Conservation (phyloP, 2,113 vertebrate genomes). For the Puma concolor region DNA sequence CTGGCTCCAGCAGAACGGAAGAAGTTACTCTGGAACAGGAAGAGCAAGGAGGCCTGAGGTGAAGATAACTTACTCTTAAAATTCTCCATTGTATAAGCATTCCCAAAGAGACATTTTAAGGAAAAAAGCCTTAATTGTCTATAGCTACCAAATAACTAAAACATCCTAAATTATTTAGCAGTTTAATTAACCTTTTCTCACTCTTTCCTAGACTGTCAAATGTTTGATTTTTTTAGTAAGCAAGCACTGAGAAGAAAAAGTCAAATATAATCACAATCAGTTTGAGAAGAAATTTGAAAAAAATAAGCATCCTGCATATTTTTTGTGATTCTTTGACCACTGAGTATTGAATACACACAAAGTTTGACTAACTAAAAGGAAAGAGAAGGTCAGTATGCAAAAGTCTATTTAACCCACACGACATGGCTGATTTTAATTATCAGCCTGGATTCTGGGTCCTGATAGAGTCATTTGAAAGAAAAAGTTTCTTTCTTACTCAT, state of each 20-base stretch:
- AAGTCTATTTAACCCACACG: not conserved
- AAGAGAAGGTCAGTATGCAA: not conserved
- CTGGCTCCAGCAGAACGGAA: slow-evolving; percentile 8
- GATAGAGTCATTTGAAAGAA: not conserved
- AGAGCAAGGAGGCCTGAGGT: not conserved
- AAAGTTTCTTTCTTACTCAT: not conserved
- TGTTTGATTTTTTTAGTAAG: slow-evolving; percentile 39
- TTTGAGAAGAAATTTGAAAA: slow-evolving; percentile 60
- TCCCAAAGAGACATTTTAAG: slow-evolving; percentile 27
- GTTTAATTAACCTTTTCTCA: slow-evolving; percentile 67
- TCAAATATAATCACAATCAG: slow-evolving; percentile 22
- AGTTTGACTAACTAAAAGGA: not conserved
- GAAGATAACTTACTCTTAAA: slow-evolving; percentile 21
- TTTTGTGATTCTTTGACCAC: not conserved
- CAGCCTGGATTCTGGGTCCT: not conserved
- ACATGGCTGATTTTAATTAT: not conserved
- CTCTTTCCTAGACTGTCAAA: slow-evolving; percentile 55
- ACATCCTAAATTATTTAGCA: slow-evolving; percentile 65
- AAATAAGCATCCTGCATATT: slow-evolving; percentile 8
- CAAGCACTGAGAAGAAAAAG: slow-evolving; percentile 52
- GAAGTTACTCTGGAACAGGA: slow-evolving; percentile 10
- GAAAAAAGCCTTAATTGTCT: slow-evolving; percentile 41
- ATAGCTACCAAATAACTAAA: slow-evolving; percentile 50
- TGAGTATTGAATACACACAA: not conserved
- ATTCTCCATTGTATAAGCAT: not conserved